phyloP scores from a whole-genome alignment of 1,140 invertebrate genomes.

The Drosophila biarmipes region DNA sequence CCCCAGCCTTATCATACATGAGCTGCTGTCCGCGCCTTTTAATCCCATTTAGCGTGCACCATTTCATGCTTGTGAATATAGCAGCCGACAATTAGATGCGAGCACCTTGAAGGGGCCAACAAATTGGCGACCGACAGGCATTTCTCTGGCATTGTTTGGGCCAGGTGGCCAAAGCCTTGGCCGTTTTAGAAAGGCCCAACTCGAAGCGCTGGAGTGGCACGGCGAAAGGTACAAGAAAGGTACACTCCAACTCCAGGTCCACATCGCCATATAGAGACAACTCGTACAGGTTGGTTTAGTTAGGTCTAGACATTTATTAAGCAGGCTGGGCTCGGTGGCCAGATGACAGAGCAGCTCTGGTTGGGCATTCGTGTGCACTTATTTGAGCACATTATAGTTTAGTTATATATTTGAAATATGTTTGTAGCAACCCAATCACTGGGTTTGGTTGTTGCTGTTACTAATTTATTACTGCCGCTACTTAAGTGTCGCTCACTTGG shows the following conservation, averaged over 20 bases:
- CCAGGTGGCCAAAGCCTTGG: constrained; percentile 37
- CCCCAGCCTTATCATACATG: constrained; percentile 2
- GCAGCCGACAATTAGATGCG: constrained; percentile 32
- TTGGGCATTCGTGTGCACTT: constrained; percentile 36
- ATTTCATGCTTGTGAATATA: constrained; percentile 29
- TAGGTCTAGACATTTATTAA: constrained; percentile 69
- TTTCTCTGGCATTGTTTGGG: constrained; percentile 63
- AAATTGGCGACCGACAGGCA: constrained; percentile 53
- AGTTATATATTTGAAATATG: constrained; percentile 50
- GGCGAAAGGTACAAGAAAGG: constrained; percentile 46
- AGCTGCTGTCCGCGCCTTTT: constrained; percentile 19
- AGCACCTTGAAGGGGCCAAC: constrained; percentile 40
- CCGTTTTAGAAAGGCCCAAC: constrained; percentile 67
- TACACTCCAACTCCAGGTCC: constrained; percentile 1
- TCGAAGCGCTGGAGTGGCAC: constrained; percentile 15
- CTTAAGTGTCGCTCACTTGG: constrained; percentile 52
- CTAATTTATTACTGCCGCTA: constrained; percentile 4
- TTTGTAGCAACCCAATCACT: constrained; percentile 65
- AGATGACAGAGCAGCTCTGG: constrained; percentile 39
- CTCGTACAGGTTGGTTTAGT: constrained; percentile 52
- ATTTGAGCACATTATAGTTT: constrained; percentile 36
- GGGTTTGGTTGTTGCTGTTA: constrained; percentile 53
- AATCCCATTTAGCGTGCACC: constrained; percentile 60
- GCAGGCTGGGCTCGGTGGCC: constrained; percentile 40
- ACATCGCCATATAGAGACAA: constrained; percentile 19